Conservation (phyloP, 2,797 vertebrate species). For the Percopsis omiscomaycus region DNA sequence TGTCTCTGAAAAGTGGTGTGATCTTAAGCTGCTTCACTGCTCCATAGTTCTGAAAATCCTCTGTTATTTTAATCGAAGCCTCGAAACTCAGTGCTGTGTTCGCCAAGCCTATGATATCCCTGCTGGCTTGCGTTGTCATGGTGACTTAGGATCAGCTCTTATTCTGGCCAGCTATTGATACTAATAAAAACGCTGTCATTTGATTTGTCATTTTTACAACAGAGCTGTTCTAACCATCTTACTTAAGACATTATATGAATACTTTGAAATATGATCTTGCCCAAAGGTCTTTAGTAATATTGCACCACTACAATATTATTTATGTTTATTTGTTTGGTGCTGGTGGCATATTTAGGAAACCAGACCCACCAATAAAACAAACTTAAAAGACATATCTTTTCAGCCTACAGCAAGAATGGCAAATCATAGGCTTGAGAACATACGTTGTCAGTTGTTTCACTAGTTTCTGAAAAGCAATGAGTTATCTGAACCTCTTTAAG, state of each 20-base stretch:
- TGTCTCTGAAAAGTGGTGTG: not conserved
- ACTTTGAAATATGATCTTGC: not conserved
- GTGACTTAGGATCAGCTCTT: not conserved
- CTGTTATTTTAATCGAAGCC: slow-evolving; percentile 20
- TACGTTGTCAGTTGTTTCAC: not conserved
- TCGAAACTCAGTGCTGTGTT: slow-evolving; percentile 17
- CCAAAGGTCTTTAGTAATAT: not conserved
- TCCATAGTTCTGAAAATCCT: slow-evolving; percentile 24
- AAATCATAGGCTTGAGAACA: too few relatives aligned
- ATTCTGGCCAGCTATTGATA: not conserved
- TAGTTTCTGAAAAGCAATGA: not conserved
- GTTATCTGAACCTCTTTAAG: not conserved
- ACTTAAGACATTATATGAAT: not conserved
- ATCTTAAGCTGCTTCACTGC: slow-evolving; percentile 12
- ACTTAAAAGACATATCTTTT: not conserved
- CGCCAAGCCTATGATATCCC: not conserved
- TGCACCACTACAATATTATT: not conserved
- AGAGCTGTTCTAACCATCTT: not conserved
- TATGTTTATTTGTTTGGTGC: too few relatives aligned
- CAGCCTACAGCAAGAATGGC: too few relatives aligned
- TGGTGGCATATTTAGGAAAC: not conserved
- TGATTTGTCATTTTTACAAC: not conserved
- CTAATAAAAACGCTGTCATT: not conserved
- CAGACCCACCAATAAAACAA: not conserved
- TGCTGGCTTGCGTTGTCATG: not conserved